Evolutionary conservation across 2,113 vertebrate genomes (phyloP).

Genomic region (Chroicocephalus ridibundus): DNA sequence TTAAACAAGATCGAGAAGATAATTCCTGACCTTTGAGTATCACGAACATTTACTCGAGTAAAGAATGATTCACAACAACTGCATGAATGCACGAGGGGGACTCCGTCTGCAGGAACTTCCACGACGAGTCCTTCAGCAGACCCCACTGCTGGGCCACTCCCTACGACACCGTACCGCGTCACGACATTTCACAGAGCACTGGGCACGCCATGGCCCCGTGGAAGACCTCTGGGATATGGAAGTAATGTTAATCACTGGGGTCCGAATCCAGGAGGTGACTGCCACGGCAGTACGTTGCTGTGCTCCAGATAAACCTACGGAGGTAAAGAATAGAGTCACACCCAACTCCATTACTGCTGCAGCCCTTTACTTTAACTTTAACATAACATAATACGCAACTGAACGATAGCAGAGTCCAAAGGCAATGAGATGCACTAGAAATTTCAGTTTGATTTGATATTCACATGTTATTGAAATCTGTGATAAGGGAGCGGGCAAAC

Average conservation of each 20-base stretch:
- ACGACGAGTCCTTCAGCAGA: background rate
- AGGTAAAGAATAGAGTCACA: background rate
- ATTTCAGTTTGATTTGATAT: background rate
- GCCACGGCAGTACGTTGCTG: background rate
- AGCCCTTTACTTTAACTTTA: background rate
- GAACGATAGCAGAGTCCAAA: background rate
- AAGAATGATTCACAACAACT: background rate
- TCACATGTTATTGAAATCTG: background rate
- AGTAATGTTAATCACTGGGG: background rate
- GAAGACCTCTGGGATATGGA: background rate
- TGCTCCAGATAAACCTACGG: background rate
- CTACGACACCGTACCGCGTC: accelerated
- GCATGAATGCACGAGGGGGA: background rate
- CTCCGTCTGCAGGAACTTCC: background rate
- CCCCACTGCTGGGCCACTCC: background rate
- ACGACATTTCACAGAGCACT: background rate
- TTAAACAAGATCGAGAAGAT: conserved; percentile 14
- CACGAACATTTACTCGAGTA: background rate
- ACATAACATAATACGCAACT: background rate
- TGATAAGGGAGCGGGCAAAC: background rate
- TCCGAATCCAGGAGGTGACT: background rate
- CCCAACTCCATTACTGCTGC: background rate
- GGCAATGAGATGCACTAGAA: background rate
- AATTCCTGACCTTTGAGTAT: conserved; percentile 40
- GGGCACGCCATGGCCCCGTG: background rate